phyloP scores from a whole-genome alignment of 2,113 vertebrate species.

The Uria aalge region DNA sequence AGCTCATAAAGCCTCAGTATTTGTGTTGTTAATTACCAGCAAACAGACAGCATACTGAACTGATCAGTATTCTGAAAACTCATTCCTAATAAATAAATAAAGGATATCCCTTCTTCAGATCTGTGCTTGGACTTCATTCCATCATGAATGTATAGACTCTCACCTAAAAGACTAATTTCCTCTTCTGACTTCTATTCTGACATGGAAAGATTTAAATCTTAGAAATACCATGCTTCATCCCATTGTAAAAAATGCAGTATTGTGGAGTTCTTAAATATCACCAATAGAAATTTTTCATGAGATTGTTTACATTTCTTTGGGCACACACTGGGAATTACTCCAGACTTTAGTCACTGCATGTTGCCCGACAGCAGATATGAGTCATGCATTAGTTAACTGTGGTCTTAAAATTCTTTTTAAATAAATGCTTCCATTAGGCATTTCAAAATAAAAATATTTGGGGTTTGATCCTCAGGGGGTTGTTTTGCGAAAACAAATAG shows the following conservation, averaged over 20 bases:
- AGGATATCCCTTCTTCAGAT: neutral
- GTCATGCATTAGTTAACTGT: neutral
- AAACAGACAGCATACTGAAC: neutral
- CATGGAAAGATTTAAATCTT: neutral
- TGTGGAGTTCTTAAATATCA: neutral
- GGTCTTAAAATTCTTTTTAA: neutral
- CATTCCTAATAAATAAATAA: neutral
- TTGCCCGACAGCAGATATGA: neutral
- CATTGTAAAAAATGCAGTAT: neutral
- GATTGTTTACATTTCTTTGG: neutral
- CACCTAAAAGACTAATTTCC: neutral
- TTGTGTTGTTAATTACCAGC: neutral
- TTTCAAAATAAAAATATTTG: neutral
- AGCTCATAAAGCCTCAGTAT: neutral
- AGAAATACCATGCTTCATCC: neutral
- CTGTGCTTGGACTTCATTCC: neutral
- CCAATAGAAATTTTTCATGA: neutral
- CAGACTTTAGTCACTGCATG: neutral
- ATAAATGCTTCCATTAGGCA: neutral
- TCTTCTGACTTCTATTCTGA: neutral
- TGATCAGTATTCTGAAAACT: neutral
- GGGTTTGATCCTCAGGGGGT: neutral
- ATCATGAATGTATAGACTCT: rapidly evolving
- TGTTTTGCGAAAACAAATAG: neutral
- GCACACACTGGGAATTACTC: neutral